phyloP scores from a whole-genome alignment of 30 jellyfish, hydroid and myxozoan genomes.

The Pelagia noctiluca region DNA sequence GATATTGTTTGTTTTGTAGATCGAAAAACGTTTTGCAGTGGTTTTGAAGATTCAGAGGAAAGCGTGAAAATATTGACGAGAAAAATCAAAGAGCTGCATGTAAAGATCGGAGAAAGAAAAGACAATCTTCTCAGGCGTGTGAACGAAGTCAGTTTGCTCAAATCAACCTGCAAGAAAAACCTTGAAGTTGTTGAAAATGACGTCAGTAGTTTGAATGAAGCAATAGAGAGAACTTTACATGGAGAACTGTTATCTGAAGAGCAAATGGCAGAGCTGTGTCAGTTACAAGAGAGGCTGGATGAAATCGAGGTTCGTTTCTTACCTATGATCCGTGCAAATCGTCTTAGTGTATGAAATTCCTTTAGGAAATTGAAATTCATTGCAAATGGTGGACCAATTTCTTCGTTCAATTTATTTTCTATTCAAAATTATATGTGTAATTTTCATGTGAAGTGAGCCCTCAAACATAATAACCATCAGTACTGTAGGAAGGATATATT shows the following conservation, averaged over 20 bases:
- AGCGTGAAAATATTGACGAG: neutral
- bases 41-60: neutral
- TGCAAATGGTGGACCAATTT: no score
- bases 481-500: no score
- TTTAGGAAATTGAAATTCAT: no score
- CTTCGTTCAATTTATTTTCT: no score
- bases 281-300: neutral
- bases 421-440: no score
- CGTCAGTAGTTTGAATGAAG: neutral
- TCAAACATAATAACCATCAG: no score
- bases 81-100: constrained; percentile 39
- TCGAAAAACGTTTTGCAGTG: no score
- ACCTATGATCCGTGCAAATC: no score
- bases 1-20: no score
- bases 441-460: no score
- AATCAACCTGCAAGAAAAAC: neutral
- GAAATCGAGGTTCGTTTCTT: constrained; percentile 4
- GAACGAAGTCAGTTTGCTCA: neutral
- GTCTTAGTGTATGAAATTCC: no score
- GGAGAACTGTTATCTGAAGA: constrained; percentile 5
- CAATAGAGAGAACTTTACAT: neutral
- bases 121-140: neutral
- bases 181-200: constrained; percentile 10
- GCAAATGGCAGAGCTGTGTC: constrained; percentile 2
- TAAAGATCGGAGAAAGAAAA: constrained; percentile 43